Evolutionary conservation across 2,888 invertebrate genomes (phyloP).

Genomic region (Drosophila putrida): DNA sequence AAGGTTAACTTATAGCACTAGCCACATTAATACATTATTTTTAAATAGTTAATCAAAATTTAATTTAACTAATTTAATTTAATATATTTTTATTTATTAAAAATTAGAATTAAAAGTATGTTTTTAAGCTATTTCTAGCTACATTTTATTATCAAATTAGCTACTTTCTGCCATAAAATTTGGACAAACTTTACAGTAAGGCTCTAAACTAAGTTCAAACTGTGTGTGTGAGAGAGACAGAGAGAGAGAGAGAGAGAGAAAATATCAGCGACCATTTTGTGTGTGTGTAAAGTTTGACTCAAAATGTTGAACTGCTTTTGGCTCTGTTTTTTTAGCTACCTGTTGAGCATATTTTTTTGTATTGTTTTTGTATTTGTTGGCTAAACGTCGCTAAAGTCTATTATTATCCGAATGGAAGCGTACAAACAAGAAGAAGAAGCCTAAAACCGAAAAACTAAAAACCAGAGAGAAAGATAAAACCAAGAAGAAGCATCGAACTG

Average conservation of each 20-base stretch:
- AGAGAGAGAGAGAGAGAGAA: slow-evolving; percentile 5
- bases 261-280: slow-evolving; percentile 28
- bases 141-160: no score
- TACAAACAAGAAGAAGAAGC: not conserved
- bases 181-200: not conserved
- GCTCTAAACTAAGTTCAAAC: slow-evolving; percentile 25
- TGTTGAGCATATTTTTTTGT: slow-evolving; percentile 27
- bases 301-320: slow-evolving; percentile 16
- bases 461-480: slow-evolving; percentile 34
- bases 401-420: slow-evolving; percentile 50
- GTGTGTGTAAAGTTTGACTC: slow-evolving; percentile 16
- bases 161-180: no score
- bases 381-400: slow-evolving; percentile 58
- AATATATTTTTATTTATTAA: no score
- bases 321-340: slow-evolving; percentile 27
- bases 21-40: no score
- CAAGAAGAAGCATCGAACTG: slow-evolving; percentile 23
- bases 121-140: no score
- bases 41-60: no score
- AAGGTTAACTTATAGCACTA: no score
- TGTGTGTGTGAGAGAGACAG: not conserved
- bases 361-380: slow-evolving; percentile 15
- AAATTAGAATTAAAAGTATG: no score
- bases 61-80: no score
- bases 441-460: slow-evolving; percentile 24